Evolutionary conservation across 2,113 vertebrate genomes (phyloP).

Genomic region (Eclectus roratus): DNA sequence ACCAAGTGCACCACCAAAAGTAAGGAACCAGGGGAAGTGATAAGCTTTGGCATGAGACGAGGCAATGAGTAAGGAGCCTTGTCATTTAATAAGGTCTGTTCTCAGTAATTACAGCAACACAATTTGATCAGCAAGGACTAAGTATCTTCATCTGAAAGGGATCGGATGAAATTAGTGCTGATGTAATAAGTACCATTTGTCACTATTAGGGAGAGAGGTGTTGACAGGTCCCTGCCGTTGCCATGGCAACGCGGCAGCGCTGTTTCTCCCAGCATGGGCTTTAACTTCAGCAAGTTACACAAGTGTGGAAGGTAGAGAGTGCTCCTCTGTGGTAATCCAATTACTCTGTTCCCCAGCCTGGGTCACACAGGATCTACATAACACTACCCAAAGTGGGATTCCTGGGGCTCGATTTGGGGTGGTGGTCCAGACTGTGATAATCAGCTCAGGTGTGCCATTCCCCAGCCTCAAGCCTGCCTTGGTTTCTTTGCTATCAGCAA

Average conservation of each 20-base stretch:
- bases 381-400: fast-evolving
- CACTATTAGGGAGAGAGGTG: conserved; percentile 88
- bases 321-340: background rate
- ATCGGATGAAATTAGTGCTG: conserved; percentile 90
- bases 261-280: background rate
- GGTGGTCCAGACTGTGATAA: fast-evolving
- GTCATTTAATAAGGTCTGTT: conserved; percentile 90
- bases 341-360: background rate
- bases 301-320: conserved; percentile 16
- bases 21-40: conserved; percentile 51
- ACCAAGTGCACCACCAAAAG: background rate
- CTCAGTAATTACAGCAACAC: conserved; percentile 91
- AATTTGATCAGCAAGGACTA: conserved; percentile 91
- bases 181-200: conserved; percentile 96
- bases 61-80: conserved; percentile 77
- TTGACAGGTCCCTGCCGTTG: conserved; percentile 84
- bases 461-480: background rate
- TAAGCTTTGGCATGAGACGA: conserved; percentile 65
- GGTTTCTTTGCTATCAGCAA: background rate
- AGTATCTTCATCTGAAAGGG: conserved; percentile 93
- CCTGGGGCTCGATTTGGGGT: fast-evolving
- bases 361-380: background rate
- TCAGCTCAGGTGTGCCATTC: background rate
- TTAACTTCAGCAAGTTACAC: background rate
- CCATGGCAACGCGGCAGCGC: conserved; percentile 71